Base-by-base conservation (phyloP, 2,797 vertebrate genomes). In the Malurus leucopterus region DNA sequence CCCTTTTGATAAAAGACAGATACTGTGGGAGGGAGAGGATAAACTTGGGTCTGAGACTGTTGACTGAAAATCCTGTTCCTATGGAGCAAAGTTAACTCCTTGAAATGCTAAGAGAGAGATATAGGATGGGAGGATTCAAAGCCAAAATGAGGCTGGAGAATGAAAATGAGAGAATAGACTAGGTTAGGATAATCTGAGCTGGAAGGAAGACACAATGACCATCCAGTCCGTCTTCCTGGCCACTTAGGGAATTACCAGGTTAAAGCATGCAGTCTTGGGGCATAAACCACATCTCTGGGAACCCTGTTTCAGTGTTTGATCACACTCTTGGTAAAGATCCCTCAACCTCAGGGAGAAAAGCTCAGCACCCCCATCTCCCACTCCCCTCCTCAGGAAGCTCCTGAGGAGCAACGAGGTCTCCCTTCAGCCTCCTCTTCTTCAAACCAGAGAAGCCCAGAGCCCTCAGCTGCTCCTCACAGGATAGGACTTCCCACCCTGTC, bases 331-430 rank as follows among this genome's bases (percentile, higher is more conserved):
- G 9, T 49, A 54, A 55, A 21, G 13, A 54, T 13, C 5, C 29
- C 20, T 38, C 11, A 2, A 43, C 2, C 11, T 3, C 62, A 55
- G 9, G 6, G 5, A 46, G 29, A 63, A 72, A 18, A 41, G 7
- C 13, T 36, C 47, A 54, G 19, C 41, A n/a, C 7, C 30, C 32
- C 16, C 10, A 11, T 47, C 12, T 34, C 20, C 9, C 5, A 3
- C 3, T 43, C 1, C 8, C 10, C 8, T 54, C 15, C 19, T 62
- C 23, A 38, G 27, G n/a, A 41, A 54, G 13, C 8, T 61, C 8
- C 51, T 36, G 7, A 13, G 20, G 61, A 61, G 22, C 54, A 54
- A 26, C 0, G 0, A 27, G 23, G 16, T 32, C 3, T 0, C 2
- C 2, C 11, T 13, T 68, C 41, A 80, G 41, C 7, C 30, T 72